phyloP scores from a whole-genome alignment of 2,113 vertebrate species.

The Halcyon malimbica region DNA sequence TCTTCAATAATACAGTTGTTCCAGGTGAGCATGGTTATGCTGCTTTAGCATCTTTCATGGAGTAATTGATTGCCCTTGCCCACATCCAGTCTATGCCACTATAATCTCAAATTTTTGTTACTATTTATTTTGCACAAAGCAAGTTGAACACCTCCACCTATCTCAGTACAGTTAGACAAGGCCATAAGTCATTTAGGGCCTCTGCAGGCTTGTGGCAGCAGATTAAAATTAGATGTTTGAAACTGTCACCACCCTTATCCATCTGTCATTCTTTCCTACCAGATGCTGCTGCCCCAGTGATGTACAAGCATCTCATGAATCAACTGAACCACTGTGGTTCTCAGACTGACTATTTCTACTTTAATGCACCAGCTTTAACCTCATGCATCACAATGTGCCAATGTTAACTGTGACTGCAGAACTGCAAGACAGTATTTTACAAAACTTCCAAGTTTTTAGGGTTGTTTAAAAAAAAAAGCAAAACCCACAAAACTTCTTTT shows the following conservation, averaged over 20 bases:
- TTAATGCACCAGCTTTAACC: not conserved
- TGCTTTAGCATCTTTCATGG: not conserved
- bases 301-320: fast-evolving
- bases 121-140: not conserved
- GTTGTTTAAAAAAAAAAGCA: not conserved
- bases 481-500: not conserved
- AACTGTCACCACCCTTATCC: not conserved
- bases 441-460: not conserved
- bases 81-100: not conserved
- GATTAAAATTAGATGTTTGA: not conserved
- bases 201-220: not conserved
- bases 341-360: not conserved
- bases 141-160: not conserved
- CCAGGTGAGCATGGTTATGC: not conserved
- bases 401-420: not conserved
- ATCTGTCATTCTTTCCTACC: not conserved
- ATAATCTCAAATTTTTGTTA: not conserved
- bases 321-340: not conserved
- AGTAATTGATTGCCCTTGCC: not conserved
- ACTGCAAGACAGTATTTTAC: not conserved
- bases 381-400: not conserved
- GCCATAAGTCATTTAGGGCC: not conserved
- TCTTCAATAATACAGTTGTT: not conserved
- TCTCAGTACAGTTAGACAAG: not conserved
- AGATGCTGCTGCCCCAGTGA: not conserved